Evolutionary conservation across 2,797 vertebrate genomes (phyloP).

Genomic region (Euthynnus affinis): DNA sequence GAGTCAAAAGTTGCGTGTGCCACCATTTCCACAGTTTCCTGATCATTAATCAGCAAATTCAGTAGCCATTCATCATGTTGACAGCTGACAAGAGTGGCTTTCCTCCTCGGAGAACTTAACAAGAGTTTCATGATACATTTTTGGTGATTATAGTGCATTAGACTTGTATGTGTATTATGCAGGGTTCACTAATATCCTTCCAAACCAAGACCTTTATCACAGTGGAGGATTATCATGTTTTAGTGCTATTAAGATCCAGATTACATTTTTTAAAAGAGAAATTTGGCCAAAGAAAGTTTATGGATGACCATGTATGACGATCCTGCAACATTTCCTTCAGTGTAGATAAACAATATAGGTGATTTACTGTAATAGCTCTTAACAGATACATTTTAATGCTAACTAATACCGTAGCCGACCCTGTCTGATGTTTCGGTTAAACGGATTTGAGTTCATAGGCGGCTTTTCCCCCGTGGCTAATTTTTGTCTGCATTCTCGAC

Average conservation of each 20-base stretch:
- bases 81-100: constrained; percentile 47
- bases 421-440: constrained; percentile 40
- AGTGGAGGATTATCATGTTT: not conserved
- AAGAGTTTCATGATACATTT: not conserved
- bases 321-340: not conserved
- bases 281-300: not conserved
- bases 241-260: not conserved
- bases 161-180: not conserved
- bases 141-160: not conserved
- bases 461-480: constrained; percentile 22
- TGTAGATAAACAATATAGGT: constrained; percentile 17
- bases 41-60: constrained; percentile 61
- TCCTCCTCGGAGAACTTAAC: constrained; percentile 12
- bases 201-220: not conserved
- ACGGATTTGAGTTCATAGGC: constrained; percentile 46
- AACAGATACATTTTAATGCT: constrained; percentile 17
- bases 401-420: constrained; percentile 31
- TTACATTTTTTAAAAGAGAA: not conserved
- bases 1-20: constrained; percentile 35
- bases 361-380: constrained; percentile 25
- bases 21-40: constrained; percentile 53
- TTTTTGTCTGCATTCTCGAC: constrained; percentile 66
- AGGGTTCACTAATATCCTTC: not conserved
- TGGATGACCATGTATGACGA: too few relatives aligned
- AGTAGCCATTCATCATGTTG: constrained; percentile 62